Base-by-base conservation (phyloP, 2,888 invertebrate species). In the Caenorhabditis sinica region DNA sequence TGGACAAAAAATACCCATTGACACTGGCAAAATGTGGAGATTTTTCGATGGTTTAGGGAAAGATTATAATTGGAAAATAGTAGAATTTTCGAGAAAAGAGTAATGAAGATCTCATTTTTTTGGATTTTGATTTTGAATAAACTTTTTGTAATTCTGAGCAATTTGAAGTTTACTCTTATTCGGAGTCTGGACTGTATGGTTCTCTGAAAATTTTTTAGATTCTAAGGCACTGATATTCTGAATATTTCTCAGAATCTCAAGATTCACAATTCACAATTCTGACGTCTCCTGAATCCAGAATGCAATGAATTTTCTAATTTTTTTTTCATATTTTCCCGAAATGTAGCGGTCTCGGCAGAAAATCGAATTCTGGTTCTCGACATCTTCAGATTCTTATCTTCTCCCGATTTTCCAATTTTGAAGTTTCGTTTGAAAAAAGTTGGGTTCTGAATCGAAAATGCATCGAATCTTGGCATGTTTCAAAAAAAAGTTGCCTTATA, bases 11-110 rank as follows among this genome's bases (percentile, higher is more conserved):
- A 5, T 43, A 63, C 25, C 63, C 43, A 4, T n/a, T 17, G 1
- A 63, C 63, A 20, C 23, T 43, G 8, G 15, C 40, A 36, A 20
- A 43, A 43, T 63, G 63, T 15, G 63, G 43, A 25, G 63, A 63
- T 11, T 63, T 63, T 25, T 63, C 63, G 15, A 25, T 61, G 36
- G 23, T 40, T 40, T 61, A 61, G 33, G 4, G 30, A 1, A 0
- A 45, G 5, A 5, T 45, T 45, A n/a, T n/a, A n/a, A n/a, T n/a
- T n/a, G n/a, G n/a, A n/a, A n/a, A n/a, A n/a, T n/a, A n/a, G n/a
- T n/a, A n/a, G n/a, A n/a, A n/a, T n/a, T n/a, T n/a, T n/a, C n/a
- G n/a, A n/a, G n/a, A n/a, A n/a, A n/a, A n/a, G n/a, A n/a, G n/a
- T n/a, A n/a, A n/a, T 45, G 2, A 15, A 45, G 45, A 45, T 45